Conservation (phyloP, 1,140 invertebrate species). For the Contarinia nasturtii region DNA sequence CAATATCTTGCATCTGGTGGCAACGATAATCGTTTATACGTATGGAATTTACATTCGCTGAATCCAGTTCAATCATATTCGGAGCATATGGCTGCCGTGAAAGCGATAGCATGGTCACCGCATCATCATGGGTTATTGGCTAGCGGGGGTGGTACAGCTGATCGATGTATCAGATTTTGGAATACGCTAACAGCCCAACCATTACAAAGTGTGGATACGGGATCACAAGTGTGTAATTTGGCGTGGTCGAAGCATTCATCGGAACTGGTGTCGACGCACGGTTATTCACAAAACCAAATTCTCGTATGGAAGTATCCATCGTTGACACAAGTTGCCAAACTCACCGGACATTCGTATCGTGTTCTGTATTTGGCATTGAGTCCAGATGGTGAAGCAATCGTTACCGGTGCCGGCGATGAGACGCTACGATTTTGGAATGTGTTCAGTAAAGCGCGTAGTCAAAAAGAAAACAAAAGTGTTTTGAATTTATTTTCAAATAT, state of each 20-base stretch:
- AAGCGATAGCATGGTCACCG: constrained; percentile 98
- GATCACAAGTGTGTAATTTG: constrained; percentile 96
- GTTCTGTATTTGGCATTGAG: constrained; percentile 96
- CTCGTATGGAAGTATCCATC: constrained; percentile 99
- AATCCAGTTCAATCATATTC: constrained; percentile 90
- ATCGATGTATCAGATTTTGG: constrained; percentile 96
- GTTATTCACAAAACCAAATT: constrained; percentile 99
- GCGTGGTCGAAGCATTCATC: constrained; percentile 99
- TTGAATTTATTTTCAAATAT: constrained; percentile 75
- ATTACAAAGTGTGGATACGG: constrained; percentile 96
- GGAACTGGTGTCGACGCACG: constrained; percentile 95
- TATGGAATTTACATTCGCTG: constrained; percentile 85
- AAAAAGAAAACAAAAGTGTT: constrained; percentile 92
- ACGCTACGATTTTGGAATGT: constrained; percentile 99
- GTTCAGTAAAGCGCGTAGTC: constrained; percentile 89
- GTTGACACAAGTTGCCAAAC: constrained; percentile 82
- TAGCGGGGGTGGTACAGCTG: constrained; percentile 94
- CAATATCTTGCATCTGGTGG: constrained; percentile 96
- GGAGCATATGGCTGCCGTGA: constrained; percentile 94
- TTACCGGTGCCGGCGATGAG: constrained; percentile 97
- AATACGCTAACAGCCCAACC: constrained; percentile 98
- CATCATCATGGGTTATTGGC: constrained; percentile 96
- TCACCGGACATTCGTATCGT: constrained; percentile 94
- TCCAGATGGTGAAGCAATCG: constrained; percentile 97
- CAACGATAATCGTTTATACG: constrained; percentile 95